Base-by-base conservation (phyloP, 2,888 invertebrate genomes). In the Shargacucullia verbasci region DNA sequence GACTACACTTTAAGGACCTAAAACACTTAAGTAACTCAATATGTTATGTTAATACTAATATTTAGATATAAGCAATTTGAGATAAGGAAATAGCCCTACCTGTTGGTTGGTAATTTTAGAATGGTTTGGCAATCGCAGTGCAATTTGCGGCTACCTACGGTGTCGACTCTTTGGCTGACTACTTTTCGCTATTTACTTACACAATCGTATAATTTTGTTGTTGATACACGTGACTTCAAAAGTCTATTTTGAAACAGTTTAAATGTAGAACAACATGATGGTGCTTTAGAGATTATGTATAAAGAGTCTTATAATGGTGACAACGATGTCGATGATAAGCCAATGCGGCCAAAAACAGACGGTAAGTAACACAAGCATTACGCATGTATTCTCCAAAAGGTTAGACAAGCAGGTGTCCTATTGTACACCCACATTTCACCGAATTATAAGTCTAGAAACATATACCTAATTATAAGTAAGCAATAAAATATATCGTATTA, bases 141-240 rank as follows among this genome's bases (percentile, higher is more conserved):
- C 59, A 67, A 67, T 64, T 70, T 59, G 66, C 43, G 39, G 65
- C 70, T 47, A 59, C 53, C 65, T 58, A 70, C 65, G 45, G 38
- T 29, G 45, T 35, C 55, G 55, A 37, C 48, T 60, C 34, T 13
- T 29, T 57, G 41, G 43, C 55, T 56, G 49, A 54, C 41, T 55
- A 67, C 61, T 71, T 71, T 59, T 58, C 69, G 12, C 69, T 46
- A 60, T 60, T 64, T 48, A 54, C 47, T 71, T 71, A 58, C 69
- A 43, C 54, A 70, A 66, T 57, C 15, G 33, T 35, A 41, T 46
- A 43, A 59, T 54, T 70, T 64, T 49, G 46, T 66, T 60, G 61
- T 71, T 71, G 33, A 71, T 58, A 52, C 44, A 54, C 45, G 50
- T 40, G 33, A 25, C 34, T 44, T 29, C 7, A 9, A 29, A 29